Conservation (phyloP, 2,113 vertebrate species). For the Tylochromis polylepis region DNA sequence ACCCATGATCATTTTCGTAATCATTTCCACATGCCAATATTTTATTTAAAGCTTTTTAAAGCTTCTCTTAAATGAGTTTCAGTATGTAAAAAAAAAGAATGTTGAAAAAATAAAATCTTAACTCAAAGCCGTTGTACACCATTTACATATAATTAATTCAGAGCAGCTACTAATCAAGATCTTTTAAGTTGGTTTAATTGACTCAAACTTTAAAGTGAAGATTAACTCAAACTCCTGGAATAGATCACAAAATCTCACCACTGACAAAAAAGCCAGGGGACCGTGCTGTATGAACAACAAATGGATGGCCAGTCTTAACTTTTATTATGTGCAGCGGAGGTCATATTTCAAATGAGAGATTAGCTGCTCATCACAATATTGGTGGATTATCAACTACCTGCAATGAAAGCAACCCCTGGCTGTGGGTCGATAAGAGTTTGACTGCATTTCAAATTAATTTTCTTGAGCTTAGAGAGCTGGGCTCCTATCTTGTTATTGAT, state of each 20-base stretch:
- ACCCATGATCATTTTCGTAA: neutral
- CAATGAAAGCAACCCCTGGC: slow-evolving; percentile 90
- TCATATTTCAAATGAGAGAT: slow-evolving; percentile 94
- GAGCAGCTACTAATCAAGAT: neutral
- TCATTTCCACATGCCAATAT: neutral
- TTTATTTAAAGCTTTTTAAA: neutral
- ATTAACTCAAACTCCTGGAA: slow-evolving; percentile 11
- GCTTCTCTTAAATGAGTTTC: neutral
- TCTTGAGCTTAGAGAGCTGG: slow-evolving; percentile 83
- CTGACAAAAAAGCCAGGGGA: slow-evolving; percentile 11
- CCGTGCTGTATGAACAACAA: slow-evolving; percentile 30
- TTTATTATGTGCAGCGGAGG: slow-evolving; percentile 63
- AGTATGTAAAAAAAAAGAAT: neutral
- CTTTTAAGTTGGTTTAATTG: slow-evolving; percentile 16
- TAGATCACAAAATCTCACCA: neutral
- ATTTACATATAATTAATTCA: neutral
- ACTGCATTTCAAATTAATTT: slow-evolving; percentile 98
- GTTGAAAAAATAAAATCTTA: neutral
- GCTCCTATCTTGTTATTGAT: slow-evolving; percentile 95
- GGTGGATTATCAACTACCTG: slow-evolving; percentile 91
- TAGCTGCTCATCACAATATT: slow-evolving; percentile 95
- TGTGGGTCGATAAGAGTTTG: slow-evolving; percentile 94
- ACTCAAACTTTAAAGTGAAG: slow-evolving; percentile 8
- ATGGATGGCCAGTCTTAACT: slow-evolving; percentile 41
- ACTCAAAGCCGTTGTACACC: neutral